Evolutionary conservation across 2,888 invertebrate genomes (phyloP).

Genomic region (Pachydiplax longipennis): DNA sequence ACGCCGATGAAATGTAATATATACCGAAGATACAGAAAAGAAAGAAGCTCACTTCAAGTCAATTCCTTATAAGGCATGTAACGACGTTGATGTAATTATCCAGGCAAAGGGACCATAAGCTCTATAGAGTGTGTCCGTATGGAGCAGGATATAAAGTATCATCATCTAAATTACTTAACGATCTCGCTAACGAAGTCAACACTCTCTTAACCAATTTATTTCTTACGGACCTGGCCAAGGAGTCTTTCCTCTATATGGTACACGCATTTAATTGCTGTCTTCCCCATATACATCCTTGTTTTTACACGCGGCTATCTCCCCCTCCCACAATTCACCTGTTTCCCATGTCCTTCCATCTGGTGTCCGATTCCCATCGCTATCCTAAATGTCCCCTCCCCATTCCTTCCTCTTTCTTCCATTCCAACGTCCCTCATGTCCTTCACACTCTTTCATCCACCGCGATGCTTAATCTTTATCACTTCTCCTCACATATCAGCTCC

Average conservation of each 20-base stretch:
- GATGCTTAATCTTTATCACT: slow-evolving; percentile 1
- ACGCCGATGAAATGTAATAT: too few species aligned
- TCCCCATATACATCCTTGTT: neutral
- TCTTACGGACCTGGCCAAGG: too few species aligned
- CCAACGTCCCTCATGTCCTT: neutral
- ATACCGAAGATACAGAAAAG: too few species aligned
- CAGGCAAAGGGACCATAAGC: too few species aligned
- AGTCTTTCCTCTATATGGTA: neutral
- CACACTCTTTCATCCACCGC: neutral
- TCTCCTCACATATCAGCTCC: neutral
- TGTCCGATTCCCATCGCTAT: neutral
- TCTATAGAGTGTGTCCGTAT: too few species aligned
- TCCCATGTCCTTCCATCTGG: neutral
- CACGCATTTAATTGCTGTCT: neutral
- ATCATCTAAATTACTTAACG: too few species aligned
- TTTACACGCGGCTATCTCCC: neutral
- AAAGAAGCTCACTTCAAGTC: too few species aligned
- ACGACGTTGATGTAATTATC: too few species aligned
- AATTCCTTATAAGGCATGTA: too few species aligned
- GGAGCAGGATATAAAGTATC: too few species aligned
- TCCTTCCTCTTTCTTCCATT: neutral
- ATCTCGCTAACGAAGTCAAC: too few species aligned
- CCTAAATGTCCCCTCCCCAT: neutral
- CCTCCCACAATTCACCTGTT: neutral
- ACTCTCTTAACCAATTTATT: too few species aligned